Conservation (phyloP, 2,797 vertebrate genomes). For the Gymnocypris eckloni region DNA sequence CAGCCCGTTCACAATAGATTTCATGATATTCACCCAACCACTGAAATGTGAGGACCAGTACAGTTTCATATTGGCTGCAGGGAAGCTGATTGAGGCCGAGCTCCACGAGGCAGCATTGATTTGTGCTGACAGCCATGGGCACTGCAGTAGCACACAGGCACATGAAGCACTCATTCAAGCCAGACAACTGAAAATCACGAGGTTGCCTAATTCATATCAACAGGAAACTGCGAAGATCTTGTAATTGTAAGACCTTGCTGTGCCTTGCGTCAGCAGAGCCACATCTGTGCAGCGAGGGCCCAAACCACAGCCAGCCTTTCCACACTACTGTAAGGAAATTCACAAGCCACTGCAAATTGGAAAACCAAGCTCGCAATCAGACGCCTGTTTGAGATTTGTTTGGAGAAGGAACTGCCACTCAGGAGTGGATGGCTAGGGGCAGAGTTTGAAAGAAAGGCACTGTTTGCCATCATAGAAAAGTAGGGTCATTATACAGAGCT, state of each 20-base stretch:
- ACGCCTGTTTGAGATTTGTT: constrained; percentile 47
- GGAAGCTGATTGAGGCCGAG: constrained; percentile 2
- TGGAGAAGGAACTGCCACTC: constrained; percentile 20
- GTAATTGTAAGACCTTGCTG: constrained; percentile 60
- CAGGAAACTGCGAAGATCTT: constrained; percentile 69
- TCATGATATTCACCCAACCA: neutral
- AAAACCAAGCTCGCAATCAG: constrained; percentile 36
- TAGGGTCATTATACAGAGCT: constrained; percentile 40
- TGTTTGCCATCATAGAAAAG: constrained; percentile 13
- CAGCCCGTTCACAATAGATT: neutral
- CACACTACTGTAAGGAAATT: constrained; percentile 42
- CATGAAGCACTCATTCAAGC: constrained; percentile 1
- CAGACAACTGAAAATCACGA: constrained; percentile 13
- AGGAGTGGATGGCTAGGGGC: neutral
- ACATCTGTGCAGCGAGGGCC: constrained; percentile 51
- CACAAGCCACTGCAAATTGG: constrained; percentile 51
- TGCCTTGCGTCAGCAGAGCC: constrained; percentile 71
- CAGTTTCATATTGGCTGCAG: neutral
- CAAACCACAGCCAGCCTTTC: constrained; percentile 53
- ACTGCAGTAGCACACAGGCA: constrained; percentile 58
- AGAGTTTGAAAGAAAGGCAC: constrained; percentile 2
- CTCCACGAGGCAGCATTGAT: constrained; percentile 21
- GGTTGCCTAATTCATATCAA: constrained; percentile 40
- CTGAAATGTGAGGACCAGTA: constrained; percentile 7
- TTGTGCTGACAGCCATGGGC: constrained; percentile 58